phyloP scores from a whole-genome alignment of 2,888 invertebrate species.

The Noctua fimbriata region DNA sequence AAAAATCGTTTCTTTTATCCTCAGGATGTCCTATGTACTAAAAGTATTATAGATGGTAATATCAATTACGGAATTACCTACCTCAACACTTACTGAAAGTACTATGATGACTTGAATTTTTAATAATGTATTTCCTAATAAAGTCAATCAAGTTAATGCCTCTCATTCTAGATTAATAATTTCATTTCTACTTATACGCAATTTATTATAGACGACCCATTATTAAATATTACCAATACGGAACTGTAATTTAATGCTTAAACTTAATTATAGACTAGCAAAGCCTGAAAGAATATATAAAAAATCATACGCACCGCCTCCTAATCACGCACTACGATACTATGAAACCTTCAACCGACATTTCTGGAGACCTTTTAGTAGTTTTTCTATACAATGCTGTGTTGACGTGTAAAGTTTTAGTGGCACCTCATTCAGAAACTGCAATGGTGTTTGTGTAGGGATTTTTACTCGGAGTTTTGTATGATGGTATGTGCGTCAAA shows the following conservation, averaged over 20 bases:
- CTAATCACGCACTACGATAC: slow-evolving; percentile 40
- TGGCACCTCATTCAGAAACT: slow-evolving; percentile 32
- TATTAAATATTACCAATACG: slow-evolving; percentile 30
- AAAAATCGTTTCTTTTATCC: slow-evolving; percentile 33
- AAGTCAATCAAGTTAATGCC: neutral
- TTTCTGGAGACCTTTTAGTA: neutral
- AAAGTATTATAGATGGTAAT: slow-evolving; percentile 8
- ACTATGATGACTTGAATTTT: neutral
- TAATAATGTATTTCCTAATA: neutral
- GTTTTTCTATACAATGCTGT: slow-evolving; percentile 51
- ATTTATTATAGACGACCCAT: slow-evolving; percentile 24
- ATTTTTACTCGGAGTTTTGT: slow-evolving; percentile 46
- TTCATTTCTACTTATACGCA: slow-evolving; percentile 3
- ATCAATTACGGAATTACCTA: neutral
- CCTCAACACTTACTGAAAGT: too few relatives aligned
- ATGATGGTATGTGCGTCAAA: slow-evolving; percentile 69
- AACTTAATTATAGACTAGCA: slow-evolving; percentile 52
- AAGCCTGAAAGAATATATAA: slow-evolving; percentile 44
- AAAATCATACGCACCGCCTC: slow-evolving; percentile 52
- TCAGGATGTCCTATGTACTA: neutral
- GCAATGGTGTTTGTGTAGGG: slow-evolving; percentile 54
- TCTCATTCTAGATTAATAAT: neutral
- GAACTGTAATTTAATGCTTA: slow-evolving; percentile 34
- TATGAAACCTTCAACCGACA: neutral
- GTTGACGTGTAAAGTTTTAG: slow-evolving; percentile 14